A percentile compares a stretch with the other conserved stretches of the same genome.
Evolutionary conservation across 2,797 vertebrate species (phyloP).

Genomic region (Lutjanus argentimaculatus): DNA sequence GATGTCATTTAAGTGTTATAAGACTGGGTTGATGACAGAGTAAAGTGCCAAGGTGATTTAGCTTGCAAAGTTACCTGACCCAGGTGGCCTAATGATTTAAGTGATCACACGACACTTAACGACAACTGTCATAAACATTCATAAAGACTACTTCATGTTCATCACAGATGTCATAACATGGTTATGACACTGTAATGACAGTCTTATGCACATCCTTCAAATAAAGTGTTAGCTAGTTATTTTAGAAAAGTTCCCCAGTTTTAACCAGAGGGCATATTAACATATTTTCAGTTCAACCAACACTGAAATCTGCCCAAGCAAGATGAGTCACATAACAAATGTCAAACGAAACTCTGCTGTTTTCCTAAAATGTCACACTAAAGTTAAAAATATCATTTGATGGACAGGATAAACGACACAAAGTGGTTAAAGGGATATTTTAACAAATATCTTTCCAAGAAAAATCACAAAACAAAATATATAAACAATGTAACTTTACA

Average conservation of each 20-base stretch:
- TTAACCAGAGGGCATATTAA: slow-evolving; percentile 25
- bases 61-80: no score
- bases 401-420: slow-evolving; percentile 24
- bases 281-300: slow-evolving; percentile 25
- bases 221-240: no score
- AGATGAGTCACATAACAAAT: background rate
- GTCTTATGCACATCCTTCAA: no score
- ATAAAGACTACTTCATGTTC: no score
- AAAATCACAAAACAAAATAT: slow-evolving; percentile 62
- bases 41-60: no score
- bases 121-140: no score
- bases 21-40: no score
- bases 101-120: no score
- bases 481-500: slow-evolving; percentile 63
- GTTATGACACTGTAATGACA: no score
- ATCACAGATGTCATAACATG: no score
- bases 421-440: slow-evolving; percentile 78
- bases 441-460: slow-evolving; percentile 51
- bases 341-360: background rate
- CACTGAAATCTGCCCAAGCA: slow-evolving; percentile 12
- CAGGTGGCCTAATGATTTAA: no score
- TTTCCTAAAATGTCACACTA: slow-evolving; percentile 16
- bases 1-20: no score
- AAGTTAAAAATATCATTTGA: slow-evolving; percentile 28
- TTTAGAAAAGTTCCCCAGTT: slow-evolving; percentile 31